phyloP scores from a whole-genome alignment of 2,797 vertebrate genomes.

The Euthynnus affinis region DNA sequence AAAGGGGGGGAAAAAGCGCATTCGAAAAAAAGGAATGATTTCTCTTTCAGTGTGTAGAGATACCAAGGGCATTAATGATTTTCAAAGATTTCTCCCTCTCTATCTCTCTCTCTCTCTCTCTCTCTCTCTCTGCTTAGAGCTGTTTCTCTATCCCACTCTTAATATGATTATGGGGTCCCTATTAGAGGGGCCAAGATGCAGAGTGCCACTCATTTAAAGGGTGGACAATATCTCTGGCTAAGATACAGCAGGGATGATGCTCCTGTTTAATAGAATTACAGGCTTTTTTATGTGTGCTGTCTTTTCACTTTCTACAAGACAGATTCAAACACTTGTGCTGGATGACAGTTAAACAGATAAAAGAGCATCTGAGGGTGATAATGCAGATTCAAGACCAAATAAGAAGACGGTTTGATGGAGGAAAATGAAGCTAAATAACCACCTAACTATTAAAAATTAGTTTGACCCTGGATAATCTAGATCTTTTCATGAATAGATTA shows the following conservation, averaged over 20 bases:
- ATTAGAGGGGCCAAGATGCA: conserved; percentile 55
- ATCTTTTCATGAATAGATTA: conserved; percentile 23
- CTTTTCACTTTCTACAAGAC: conserved; percentile 1
- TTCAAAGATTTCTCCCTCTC: conserved; percentile 57
- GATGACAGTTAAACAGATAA: conserved; percentile 40
- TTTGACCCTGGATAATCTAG: conserved; percentile 31
- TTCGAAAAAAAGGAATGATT: conserved; percentile 48
- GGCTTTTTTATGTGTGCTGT: conserved; percentile 5
- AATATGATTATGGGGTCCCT: conserved; percentile 66
- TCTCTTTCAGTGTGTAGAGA: conserved; percentile 63
- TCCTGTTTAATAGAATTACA: conserved; percentile 54
- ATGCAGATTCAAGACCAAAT: conserved; percentile 41
- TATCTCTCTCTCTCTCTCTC: conserved; percentile 30
- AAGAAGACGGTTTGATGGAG: conserved; percentile 27
- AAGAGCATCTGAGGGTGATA: conserved; percentile 31
- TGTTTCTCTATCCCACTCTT: conserved; percentile 59
- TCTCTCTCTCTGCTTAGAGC: too few relatives aligned
- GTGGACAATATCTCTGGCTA: conserved; percentile 53
- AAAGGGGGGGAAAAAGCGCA: conserved; percentile 43
- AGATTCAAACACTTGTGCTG: conserved; percentile 10
- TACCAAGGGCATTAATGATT: conserved; percentile 67
- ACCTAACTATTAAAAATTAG: conserved; percentile 10
- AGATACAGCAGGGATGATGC: conserved; percentile 45
- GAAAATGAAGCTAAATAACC: conserved; percentile 22
- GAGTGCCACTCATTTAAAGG: conserved; percentile 61